Percentiles rank a stretch among this genome's conserved stretches.
Evolutionary conservation across 2,888 invertebrate species (phyloP).

Genomic region (Caenorhabditis sp.): DNA sequence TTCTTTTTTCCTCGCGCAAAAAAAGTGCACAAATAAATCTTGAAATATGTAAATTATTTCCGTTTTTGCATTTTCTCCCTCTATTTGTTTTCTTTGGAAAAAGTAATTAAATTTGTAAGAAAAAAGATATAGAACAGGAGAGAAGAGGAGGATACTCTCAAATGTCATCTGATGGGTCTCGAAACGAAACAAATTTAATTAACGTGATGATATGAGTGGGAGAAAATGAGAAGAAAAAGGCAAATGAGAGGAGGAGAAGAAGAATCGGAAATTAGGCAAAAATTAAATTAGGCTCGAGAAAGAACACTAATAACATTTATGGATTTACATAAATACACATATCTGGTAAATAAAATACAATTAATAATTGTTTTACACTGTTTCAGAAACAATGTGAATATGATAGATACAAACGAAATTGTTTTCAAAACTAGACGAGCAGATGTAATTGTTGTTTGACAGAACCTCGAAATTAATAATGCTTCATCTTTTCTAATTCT

Average conservation of each 20-base stretch:
- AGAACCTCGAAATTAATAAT: no score
- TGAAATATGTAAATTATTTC: background rate
- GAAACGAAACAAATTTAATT: slow-evolving; percentile 25
- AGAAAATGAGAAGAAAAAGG: slow-evolving; percentile 17
- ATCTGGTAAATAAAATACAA: no score
- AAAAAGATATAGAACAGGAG: slow-evolving; percentile 9
- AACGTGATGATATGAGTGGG: slow-evolving; percentile 14
- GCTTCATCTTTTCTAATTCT: no score
- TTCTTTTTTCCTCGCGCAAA: background rate
- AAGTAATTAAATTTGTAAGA: slow-evolving; percentile 20
- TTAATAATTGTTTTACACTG: no score
- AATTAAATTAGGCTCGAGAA: background rate
- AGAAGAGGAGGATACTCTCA: slow-evolving; percentile 11
- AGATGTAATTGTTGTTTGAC: no score
- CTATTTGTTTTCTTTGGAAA: background rate
- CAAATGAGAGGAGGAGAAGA: slow-evolving; percentile 1
- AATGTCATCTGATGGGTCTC: slow-evolving; percentile 4
- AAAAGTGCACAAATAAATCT: background rate
- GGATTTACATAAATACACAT: background rate
- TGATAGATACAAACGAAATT: no score
- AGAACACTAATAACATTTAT: background rate
- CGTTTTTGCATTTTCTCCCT: background rate
- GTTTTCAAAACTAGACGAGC: no score
- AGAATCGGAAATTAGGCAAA: background rate
- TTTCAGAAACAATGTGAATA: no score